Percentiles rank a stretch among this genome's conserved stretches.
phyloP scores from a whole-genome alignment of 2,888 invertebrate genomes.

The Limnephilus lunatus region DNA sequence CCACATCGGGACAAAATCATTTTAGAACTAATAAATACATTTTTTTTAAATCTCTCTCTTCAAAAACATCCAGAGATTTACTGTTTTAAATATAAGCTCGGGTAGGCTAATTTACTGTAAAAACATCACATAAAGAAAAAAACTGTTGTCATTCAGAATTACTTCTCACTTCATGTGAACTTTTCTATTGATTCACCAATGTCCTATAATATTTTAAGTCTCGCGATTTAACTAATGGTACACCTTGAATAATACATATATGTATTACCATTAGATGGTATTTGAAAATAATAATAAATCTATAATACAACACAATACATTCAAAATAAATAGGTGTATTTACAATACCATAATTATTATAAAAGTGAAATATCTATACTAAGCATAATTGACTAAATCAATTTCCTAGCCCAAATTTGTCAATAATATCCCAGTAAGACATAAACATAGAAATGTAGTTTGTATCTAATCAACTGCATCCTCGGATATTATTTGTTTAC shows the following conservation, averaged over 20 bases:
- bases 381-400: slow-evolving; percentile 18
- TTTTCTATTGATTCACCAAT: not conserved
- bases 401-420: slow-evolving; percentile 22
- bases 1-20: not conserved
- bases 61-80: not conserved
- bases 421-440: not conserved
- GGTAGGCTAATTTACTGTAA: too few species aligned
- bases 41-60: not conserved
- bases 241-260: not conserved
- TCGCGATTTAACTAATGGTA: not conserved
- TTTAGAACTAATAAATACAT: not conserved
- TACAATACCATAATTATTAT: slow-evolving; percentile 11
- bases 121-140: too few species aligned
- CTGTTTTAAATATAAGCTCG: not conserved
- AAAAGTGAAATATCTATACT: slow-evolving; percentile 25
- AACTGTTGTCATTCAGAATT: not conserved
- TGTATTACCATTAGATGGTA: slow-evolving; percentile 24
- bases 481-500: not conserved
- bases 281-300: slow-evolving; percentile 10
- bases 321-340: slow-evolving; percentile 38
- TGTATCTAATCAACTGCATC: not conserved
- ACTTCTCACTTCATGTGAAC: not conserved
- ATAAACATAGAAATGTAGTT: not conserved
- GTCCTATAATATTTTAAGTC: not conserved
- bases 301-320: slow-evolving; percentile 33